A percentile compares a stretch with the other conserved stretches of the same genome.
These are phyloP conservation scores for Eublepharis macularius DNA, from an alignment of 2,113 vertebrate genomes.

Conservation along the genomic window DNA sequence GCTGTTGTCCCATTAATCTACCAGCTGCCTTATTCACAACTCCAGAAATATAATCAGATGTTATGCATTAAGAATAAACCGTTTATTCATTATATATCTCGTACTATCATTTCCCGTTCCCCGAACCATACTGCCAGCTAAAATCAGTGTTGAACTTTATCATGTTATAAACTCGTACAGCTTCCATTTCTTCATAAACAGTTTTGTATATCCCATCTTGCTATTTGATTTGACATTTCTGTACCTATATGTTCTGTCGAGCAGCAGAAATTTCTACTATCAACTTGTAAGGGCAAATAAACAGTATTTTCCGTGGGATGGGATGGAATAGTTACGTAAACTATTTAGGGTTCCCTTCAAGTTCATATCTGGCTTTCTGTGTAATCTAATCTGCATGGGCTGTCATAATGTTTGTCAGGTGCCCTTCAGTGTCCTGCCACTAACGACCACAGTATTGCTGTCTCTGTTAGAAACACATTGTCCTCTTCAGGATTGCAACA, in stretches of 20 bases:
- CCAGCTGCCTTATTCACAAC: background rate
- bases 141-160: background rate
- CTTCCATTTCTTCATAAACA: background rate
- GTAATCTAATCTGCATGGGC: background rate
- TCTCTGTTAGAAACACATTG: slow-evolving; percentile 5
- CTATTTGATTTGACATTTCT: background rate
- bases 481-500: slow-evolving; percentile 10
- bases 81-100: background rate
- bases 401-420: background rate
- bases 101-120: background rate
- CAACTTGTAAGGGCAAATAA: background rate
- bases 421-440: background rate
- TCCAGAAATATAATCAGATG: background rate
- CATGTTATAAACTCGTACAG: background rate
- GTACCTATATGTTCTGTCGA: background rate
- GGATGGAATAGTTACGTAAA: background rate
- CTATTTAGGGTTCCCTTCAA: background rate
- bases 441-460: background rate
- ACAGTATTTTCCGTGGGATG: background rate
- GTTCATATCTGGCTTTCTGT: background rate
- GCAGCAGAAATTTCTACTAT: background rate
- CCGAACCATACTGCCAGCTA: background rate
- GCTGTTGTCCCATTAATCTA: background rate
- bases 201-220: background rate
- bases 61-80: too few relatives aligned